A percentile compares a stretch with the other conserved stretches of the same genome.
phyloP scores from a whole-genome alignment of 2,888 invertebrate genomes.

The Pollenia amentaria region DNA sequence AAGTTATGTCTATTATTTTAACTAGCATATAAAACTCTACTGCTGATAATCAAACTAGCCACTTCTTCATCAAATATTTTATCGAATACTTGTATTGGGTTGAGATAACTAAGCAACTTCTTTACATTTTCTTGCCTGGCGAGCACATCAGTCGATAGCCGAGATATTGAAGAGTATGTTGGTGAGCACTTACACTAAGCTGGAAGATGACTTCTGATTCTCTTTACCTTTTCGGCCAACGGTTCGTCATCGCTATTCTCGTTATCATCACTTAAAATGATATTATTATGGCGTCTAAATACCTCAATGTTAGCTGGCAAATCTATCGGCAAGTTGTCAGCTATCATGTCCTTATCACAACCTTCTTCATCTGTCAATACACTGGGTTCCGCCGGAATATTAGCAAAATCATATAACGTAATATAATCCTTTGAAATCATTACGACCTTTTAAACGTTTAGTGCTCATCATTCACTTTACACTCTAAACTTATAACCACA shows the following conservation, averaged over 20 bases:
- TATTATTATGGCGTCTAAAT: no score
- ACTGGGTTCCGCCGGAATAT: constrained; percentile 14
- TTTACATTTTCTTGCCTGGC: constrained; percentile 14
- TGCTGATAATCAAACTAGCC: not conserved
- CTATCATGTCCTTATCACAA: constrained; percentile 6
- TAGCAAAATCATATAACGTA: not conserved
- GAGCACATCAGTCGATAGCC: not conserved
- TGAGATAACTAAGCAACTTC: not conserved
- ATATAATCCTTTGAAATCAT: no score
- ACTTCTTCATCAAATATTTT: constrained; percentile 22
- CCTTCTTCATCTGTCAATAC: not conserved
- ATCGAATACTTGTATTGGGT: constrained; percentile 31
- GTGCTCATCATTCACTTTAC: no score
- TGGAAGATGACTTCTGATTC: not conserved
- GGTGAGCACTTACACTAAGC: constrained; percentile 8
- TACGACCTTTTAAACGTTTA: no score
- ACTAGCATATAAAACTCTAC: not conserved
- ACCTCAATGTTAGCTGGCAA: not conserved
- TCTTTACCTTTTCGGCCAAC: constrained; percentile 18
- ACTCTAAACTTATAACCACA: no score
- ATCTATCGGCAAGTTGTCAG: not conserved
- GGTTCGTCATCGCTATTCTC: not conserved
- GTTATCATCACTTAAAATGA: constrained; percentile 2
- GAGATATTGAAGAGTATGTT: constrained; percentile 3
- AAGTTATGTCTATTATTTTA: not conserved